phyloP scores from a whole-genome alignment of 2,797 vertebrate species.

The Hephaestus fuliginosus region DNA sequence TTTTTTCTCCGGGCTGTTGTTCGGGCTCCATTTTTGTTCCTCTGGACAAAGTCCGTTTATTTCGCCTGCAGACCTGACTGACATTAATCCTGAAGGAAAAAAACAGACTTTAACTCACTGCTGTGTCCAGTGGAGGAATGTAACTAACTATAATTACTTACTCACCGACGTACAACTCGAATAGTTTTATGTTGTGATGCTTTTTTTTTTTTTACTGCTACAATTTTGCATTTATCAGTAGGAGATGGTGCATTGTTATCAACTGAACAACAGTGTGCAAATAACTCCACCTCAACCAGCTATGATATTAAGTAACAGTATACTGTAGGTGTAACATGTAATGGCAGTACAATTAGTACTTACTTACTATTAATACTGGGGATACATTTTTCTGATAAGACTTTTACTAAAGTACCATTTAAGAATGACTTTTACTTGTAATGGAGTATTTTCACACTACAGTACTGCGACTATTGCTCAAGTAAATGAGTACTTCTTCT shows the following conservation, averaged over 20 bases:
- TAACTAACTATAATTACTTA: background rate
- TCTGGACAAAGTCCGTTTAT: slow-evolving; percentile 15
- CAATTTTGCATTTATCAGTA: too few species aligned
- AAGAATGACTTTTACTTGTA: background rate
- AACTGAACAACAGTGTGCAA: background rate
- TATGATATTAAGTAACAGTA: background rate
- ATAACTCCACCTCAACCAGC: background rate
- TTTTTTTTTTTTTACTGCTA: background rate
- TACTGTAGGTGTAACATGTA: slow-evolving; percentile 1
- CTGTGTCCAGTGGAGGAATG: background rate
- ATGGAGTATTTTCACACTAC: background rate
- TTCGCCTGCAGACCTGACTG: background rate
- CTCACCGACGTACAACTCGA: background rate
- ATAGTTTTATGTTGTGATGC: background rate
- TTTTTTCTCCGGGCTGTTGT: background rate
- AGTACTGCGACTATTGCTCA: background rate
- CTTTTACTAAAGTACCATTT: background rate
- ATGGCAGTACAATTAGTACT: background rate
- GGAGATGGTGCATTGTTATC: background rate
- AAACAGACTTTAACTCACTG: background rate
- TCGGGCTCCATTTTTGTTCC: slow-evolving; percentile 61
- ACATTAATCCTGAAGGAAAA: background rate
- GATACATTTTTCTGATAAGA: background rate
- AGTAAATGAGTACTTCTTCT: background rate
- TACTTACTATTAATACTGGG: background rate